Conservation (phyloP, 2,888 invertebrate genomes). For the Diloba caeruleocephala region DNA sequence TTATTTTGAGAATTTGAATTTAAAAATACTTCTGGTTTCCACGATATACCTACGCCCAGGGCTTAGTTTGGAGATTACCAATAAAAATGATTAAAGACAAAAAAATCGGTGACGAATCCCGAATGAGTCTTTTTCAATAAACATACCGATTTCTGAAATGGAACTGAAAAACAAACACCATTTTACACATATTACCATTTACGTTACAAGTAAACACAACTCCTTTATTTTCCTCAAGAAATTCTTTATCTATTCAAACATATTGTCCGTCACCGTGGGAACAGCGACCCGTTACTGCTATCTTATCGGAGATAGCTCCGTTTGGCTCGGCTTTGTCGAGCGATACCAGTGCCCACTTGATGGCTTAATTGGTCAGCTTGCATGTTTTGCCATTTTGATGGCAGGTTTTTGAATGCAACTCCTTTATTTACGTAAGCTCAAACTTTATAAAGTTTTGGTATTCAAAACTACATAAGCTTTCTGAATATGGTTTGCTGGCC, state of each 20-base stretch:
- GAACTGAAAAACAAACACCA: constrained; percentile 15
- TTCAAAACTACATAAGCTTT: no score
- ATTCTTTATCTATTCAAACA: constrained; percentile 54
- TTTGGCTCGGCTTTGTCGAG: constrained; percentile 45
- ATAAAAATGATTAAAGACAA: not conserved
- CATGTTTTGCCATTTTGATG: constrained; percentile 48
- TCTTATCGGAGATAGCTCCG: constrained; percentile 60
- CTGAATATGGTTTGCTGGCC: no score
- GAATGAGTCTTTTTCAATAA: not conserved
- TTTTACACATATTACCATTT: constrained; percentile 37
- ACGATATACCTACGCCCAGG: no score
- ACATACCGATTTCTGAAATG: not conserved
- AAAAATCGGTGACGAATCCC: not conserved
- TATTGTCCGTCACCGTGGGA: constrained; percentile 58
- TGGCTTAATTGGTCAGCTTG: constrained; percentile 51
- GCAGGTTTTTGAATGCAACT: constrained; percentile 27
- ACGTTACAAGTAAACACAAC: constrained; percentile 40
- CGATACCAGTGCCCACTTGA: constrained; percentile 40
- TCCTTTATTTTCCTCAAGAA: constrained; percentile 52
- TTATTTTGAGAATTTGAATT: no score
- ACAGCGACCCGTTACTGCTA: constrained; percentile 51
- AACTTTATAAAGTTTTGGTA: no score
- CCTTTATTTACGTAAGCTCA: not conserved
- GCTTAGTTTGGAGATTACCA: no score
- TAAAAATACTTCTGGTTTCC: no score